phyloP scores from a whole-genome alignment of 92 coral and sea anemone genomes.

The Virgularia gustaviana region DNA sequence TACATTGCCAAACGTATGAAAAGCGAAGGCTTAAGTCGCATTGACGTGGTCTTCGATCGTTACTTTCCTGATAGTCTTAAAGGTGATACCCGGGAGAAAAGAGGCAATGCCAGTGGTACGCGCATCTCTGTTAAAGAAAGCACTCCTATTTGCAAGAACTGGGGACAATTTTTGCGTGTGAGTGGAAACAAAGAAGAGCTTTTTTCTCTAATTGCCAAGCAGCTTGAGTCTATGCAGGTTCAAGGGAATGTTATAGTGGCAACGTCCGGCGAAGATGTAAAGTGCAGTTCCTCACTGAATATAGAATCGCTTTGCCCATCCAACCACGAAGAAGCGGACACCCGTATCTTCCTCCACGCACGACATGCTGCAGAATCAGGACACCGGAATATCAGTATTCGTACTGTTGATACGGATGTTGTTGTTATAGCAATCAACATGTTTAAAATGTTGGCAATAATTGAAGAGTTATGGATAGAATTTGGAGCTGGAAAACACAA shows the following conservation, averaged over 20 bases:
- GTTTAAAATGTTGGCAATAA: constrained; percentile 36
- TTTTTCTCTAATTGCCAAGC: constrained; percentile 13
- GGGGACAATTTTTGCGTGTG: constrained; percentile 18
- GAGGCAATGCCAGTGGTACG: constrained; percentile 46
- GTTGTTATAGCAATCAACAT: constrained; percentile 20
- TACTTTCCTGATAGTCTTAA: constrained; percentile 28
- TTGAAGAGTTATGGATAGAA: constrained; percentile 46
- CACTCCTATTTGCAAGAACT: constrained; percentile 17
- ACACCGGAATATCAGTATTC: constrained; percentile 19
- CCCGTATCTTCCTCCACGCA: constrained; percentile 52
- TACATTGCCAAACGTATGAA: not conserved
- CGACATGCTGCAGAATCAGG: constrained; percentile 43
- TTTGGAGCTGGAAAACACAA: constrained; percentile 48
- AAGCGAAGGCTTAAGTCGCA: not conserved
- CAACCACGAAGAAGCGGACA: constrained; percentile 42
- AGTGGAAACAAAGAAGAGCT: constrained; percentile 34
- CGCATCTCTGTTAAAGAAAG: constrained; percentile 41
- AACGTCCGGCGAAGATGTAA: constrained; percentile 7
- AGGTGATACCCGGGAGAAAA: constrained; percentile 37
- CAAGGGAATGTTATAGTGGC: not conserved
- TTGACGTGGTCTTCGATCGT: not conserved
- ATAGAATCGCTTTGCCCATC: not conserved
- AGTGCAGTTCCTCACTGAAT: not conserved
- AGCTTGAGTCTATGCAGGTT: not conserved
- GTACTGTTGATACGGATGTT: constrained; percentile 58